Percentiles rank a stretch among this genome's conserved stretches.
phyloP scores from a whole-genome alignment of 2,888 invertebrate genomes.

The Apeira syringaria region DNA sequence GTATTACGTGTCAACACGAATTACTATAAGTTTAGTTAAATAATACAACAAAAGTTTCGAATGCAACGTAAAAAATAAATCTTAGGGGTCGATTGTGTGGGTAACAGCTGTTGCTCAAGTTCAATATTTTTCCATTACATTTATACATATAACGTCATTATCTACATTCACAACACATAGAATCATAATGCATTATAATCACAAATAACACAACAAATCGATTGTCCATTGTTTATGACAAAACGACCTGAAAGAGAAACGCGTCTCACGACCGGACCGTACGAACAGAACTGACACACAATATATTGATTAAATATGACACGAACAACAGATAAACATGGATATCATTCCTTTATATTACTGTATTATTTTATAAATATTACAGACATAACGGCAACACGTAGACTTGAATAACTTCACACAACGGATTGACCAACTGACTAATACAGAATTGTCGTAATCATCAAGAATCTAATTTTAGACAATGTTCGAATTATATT shows the following conservation, averaged over 20 bases:
- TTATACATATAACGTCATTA: too few species aligned
- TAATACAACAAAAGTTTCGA: too few species aligned
- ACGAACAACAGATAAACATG: slow-evolving; percentile 13
- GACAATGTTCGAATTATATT: too few species aligned
- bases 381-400: background rate
- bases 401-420: too few species aligned
- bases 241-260: background rate
- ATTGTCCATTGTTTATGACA: slow-evolving; percentile 7
- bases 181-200: background rate
- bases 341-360: slow-evolving; percentile 10
- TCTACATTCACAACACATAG: background rate
- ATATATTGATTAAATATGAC: slow-evolving; percentile 12
- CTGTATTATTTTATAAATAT: slow-evolving; percentile 10
- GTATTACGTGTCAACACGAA: too few species aligned
- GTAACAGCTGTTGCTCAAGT: too few species aligned
- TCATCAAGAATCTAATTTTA: too few species aligned
- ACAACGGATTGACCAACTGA: too few species aligned
- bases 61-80: background rate
- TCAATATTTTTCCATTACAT: too few species aligned
- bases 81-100: background rate
- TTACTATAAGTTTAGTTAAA: too few species aligned
- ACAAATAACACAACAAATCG: background rate
- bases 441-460: too few species aligned
- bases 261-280: background rate
- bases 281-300: slow-evolving; percentile 6